These are phyloP conservation scores for Dryoscopus gambensis DNA, from an alignment of 2,113 vertebrate species.

Conservation along the genomic window DNA sequence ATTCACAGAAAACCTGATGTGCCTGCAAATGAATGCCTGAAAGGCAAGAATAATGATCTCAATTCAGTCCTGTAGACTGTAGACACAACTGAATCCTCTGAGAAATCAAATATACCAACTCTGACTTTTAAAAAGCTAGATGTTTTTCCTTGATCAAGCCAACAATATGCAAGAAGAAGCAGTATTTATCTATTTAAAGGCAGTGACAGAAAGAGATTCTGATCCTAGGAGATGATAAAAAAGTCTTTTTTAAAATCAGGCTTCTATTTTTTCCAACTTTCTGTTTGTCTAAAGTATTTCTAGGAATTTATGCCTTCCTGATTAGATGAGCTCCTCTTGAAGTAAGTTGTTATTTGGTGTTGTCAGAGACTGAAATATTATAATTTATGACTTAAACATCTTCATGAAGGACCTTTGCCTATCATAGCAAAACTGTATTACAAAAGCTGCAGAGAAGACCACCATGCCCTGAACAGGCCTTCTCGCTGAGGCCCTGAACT, in stretches of 20 bases:
- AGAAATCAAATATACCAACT: constrained; percentile 32
- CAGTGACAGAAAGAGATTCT: background rate
- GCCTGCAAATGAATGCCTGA: background rate
- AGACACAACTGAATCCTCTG: background rate
- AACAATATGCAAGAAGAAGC: background rate
- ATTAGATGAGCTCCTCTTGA: background rate
- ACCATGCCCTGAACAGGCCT: background rate
- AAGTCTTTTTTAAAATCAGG: background rate
- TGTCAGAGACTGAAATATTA: background rate
- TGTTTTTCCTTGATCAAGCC: background rate
- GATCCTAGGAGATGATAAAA: background rate
- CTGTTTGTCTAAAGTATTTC: background rate
- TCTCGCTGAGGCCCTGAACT: too few relatives aligned
- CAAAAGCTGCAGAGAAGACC: background rate
- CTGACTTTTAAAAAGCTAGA: background rate
- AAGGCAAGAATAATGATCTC: background rate
- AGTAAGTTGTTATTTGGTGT: background rate
- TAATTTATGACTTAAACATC: background rate
- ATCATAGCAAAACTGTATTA: background rate
- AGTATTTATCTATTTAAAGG: background rate
- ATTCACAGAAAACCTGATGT: background rate
- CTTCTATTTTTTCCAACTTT: background rate
- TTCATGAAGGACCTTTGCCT: background rate
- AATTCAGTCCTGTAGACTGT: background rate
- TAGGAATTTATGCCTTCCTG: background rate